These are phyloP conservation scores for Brachypalpus laphriformis DNA, from an alignment of 2,888 invertebrate species.

Conservation along the genomic window DNA sequence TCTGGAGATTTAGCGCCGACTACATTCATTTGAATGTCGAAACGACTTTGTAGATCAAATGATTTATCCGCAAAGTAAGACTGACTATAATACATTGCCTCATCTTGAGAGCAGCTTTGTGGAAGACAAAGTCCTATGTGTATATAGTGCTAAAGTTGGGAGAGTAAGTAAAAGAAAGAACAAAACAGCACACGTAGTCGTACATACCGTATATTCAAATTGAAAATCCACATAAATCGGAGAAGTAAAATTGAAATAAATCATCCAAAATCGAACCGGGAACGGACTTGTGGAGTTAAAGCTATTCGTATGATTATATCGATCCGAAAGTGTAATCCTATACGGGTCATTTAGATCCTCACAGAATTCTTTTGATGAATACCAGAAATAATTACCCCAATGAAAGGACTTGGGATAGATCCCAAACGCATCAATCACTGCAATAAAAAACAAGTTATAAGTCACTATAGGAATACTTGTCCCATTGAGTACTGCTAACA, in stretches of 20 bases:
- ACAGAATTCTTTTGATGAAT: not conserved
- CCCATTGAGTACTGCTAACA: not conserved
- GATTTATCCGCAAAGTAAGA: slow-evolving; percentile 78
- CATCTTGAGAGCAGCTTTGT: slow-evolving; percentile 79
- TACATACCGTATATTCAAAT: not conserved
- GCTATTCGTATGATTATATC: not conserved
- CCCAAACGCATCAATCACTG: not conserved
- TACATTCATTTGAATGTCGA: slow-evolving; percentile 77
- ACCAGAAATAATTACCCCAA: not conserved
- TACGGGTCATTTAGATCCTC: not conserved
- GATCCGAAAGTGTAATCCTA: not conserved
- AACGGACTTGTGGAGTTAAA: not conserved
- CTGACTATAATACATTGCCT: slow-evolving; percentile 77
- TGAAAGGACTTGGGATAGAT: not conserved
- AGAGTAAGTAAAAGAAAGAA: not conserved
- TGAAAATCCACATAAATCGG: not conserved
- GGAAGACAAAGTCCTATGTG: slow-evolving; percentile 83
- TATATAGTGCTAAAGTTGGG: slow-evolving; percentile 71
- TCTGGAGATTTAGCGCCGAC: slow-evolving; percentile 77
- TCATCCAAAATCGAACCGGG: not conserved
- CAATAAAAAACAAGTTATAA: not conserved
- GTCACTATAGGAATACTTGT: not conserved
- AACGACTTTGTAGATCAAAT: slow-evolving; percentile 78
- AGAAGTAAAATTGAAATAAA: not conserved
- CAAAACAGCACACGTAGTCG: not conserved